These are phyloP conservation scores for Hucho hucho DNA, from an alignment of 2,113 vertebrate species.

Conservation along the genomic window DNA sequence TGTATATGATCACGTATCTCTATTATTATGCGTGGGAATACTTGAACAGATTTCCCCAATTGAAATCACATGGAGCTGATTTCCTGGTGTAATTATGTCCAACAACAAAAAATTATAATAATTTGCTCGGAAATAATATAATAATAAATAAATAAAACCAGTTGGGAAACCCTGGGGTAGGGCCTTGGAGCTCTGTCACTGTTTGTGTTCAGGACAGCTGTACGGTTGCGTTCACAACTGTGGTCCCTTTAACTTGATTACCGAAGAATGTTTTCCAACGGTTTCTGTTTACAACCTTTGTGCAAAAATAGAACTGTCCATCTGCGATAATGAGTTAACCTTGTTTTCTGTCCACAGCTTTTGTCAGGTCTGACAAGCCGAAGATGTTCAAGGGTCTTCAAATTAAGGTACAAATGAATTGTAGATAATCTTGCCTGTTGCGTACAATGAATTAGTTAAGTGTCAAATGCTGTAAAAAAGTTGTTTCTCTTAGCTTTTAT, in stretches of 20 bases:
- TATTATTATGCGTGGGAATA: too few species aligned
- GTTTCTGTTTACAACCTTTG: conserved; percentile 20
- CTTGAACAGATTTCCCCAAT: too few species aligned
- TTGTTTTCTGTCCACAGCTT: conserved; percentile 78
- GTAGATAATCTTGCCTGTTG: neutral
- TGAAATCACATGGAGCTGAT: too few species aligned
- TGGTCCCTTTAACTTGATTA: neutral
- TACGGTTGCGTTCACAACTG: neutral
- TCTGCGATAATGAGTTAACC: conserved; percentile 9
- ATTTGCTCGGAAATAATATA: too few species aligned
- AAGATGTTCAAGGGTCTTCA: conserved; percentile 98
- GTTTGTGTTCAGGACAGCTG: neutral
- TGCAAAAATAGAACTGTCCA: conserved; percentile 19
- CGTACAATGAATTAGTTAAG: neutral
- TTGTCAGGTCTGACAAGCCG: conserved; percentile 97
- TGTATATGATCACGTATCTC: too few species aligned
- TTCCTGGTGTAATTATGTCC: too few species aligned
- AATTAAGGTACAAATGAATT: conserved; percentile 84
- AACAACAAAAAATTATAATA: too few species aligned
- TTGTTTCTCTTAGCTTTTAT: too few species aligned
- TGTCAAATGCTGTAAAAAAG: neutral
- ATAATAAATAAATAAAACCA: too few species aligned
- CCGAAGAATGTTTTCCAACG: neutral
- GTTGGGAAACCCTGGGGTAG: too few species aligned
- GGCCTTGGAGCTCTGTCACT: neutral